Conservation (phyloP, 2,797 vertebrate genomes). For the Smutsia gigantea region DNA sequence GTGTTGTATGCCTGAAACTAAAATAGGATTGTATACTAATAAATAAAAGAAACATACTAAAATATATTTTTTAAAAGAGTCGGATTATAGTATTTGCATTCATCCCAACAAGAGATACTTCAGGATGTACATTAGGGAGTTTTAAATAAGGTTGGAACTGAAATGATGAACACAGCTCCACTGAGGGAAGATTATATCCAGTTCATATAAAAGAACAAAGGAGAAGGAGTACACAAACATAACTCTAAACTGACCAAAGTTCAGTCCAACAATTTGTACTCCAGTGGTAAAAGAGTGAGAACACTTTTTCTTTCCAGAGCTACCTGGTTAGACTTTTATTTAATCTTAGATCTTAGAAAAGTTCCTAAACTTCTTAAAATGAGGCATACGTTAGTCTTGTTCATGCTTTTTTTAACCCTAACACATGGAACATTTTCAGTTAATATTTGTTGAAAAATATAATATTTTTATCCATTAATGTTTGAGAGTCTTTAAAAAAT, state of each 20-base stretch:
- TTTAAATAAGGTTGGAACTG: neutral
- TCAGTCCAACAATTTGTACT: conserved; percentile 30
- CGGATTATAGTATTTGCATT: neutral
- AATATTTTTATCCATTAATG: neutral
- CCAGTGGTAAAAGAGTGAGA: neutral
- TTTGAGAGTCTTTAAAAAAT: neutral
- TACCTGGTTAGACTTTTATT: neutral
- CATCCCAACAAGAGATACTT: neutral
- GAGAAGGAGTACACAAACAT: neutral
- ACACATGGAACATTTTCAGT: neutral
- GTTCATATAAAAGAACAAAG: neutral
- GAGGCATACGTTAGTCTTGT: neutral
- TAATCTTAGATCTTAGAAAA: neutral
- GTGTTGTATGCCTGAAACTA: too few species aligned
- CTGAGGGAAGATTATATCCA: neutral
- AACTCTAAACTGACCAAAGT: neutral
- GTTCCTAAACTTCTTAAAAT: conserved; percentile 11
- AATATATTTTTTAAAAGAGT: neutral
- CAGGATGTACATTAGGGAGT: neutral
- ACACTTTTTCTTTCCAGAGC: neutral
- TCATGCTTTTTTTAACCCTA: neutral
- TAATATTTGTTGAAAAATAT: conserved; percentile 22
- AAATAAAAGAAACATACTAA: too few species aligned
- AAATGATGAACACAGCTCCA: neutral
- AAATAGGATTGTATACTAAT: too few species aligned